Base-by-base conservation (phyloP, 2,888 invertebrate genomes). In the Monoplex corrugatus region DNA sequence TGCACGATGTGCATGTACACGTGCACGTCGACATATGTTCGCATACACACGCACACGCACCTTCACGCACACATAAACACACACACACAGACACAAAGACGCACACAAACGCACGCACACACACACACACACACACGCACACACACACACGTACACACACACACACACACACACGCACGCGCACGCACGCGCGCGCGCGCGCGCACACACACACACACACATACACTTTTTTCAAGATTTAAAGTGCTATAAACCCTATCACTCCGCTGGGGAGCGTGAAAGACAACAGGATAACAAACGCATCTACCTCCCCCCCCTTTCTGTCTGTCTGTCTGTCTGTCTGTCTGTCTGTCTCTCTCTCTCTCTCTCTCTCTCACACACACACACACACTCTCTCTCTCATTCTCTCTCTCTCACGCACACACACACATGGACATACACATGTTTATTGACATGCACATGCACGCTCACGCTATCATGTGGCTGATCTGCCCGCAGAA, bases 71-170 rank as follows among this genome's bases (percentile, higher is more conserved):
- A 63, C 45, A 85, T 35, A 68, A 57, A 80, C 28, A 50, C 78
- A 50, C 40, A 88, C 63, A 87, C 80, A 82, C 63, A 82, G 78
- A 87, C 82, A 87, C 80, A 87, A 57, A 82, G 78, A 82, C 82
- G 57, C 80, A 87, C 82, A 80, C 78, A 80, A 45, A 87, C 50
- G 80, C 50, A 57, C 78, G 80, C 80, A 75, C 44, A 87, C 87
- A 75, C 72, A 44, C 75, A 87, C 72, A 44, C 75, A 80, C 78
- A 87, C 50, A 50, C 78, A 87, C 44, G 2, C 43, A 43, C 50
- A 50, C 50, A 35, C 57, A 50, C 50, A 78, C 35, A 43, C n/a
- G 16, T 32, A 32, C 68, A 38, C 28, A 63, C 28, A 0, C 72
- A 86, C 32, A 0, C 57, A 38, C 35, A 16, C 38, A 86, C 45